These are phyloP conservation scores for Eupithecia inturbata DNA, from an alignment of 2,888 invertebrate species.

Conservation along the genomic window DNA sequence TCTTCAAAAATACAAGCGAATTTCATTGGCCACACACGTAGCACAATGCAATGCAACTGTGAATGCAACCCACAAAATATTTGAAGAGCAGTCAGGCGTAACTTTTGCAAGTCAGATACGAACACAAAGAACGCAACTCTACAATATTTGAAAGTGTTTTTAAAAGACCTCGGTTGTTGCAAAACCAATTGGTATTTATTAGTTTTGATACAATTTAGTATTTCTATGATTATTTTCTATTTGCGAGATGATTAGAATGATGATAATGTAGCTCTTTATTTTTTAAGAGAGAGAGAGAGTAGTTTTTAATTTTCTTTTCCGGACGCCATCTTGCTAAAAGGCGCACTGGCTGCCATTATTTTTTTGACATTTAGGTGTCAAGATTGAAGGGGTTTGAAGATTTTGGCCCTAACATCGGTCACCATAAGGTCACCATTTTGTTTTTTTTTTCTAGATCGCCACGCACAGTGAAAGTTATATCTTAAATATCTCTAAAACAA, in stretches of 20 bases:
- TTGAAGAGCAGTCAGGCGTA: conserved; percentile 32
- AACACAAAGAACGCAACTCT: background rate
- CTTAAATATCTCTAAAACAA: too few relatives aligned
- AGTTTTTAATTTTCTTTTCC: too few relatives aligned
- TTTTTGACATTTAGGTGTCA: too few relatives aligned
- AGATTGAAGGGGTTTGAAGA: too few relatives aligned
- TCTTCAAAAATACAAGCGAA: background rate
- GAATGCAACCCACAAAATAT: conserved; percentile 20
- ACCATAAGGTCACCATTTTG: too few relatives aligned
- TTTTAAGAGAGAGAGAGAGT: too few relatives aligned
- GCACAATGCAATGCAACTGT: conserved; percentile 26
- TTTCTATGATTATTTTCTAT: background rate
- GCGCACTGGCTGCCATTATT: too few relatives aligned
- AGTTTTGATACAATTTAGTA: background rate
- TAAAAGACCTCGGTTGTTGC: background rate
- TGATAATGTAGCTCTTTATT: background rate
- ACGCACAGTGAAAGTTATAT: too few relatives aligned
- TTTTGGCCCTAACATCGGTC: too few relatives aligned
- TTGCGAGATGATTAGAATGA: background rate
- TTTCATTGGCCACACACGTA: conserved; percentile 35
- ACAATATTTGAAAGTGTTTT: background rate
- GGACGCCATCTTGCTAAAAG: too few relatives aligned
- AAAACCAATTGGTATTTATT: conserved; percentile 1
- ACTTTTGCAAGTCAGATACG: conserved; percentile 2
- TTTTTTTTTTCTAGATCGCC: too few relatives aligned